These are phyloP conservation scores for Chrysodeixis includens DNA, from an alignment of 2,888 invertebrate species.

Conservation along the genomic window DNA sequence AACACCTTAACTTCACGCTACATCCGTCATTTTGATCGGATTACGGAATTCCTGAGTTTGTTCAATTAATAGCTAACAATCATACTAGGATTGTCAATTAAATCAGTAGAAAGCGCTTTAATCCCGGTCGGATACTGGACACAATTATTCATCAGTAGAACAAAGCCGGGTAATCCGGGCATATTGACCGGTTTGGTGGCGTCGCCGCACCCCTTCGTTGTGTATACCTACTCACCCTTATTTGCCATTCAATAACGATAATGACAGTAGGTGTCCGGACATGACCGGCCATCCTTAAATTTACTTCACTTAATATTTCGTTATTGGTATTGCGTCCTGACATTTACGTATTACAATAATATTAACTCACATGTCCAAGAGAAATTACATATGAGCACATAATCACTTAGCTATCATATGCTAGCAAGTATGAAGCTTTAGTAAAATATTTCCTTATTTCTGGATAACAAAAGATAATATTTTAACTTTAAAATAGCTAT, in stretches of 20 bases:
- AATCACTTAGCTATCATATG: no score
- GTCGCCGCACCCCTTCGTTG: slow-evolving; percentile 62
- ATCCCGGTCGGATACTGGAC: slow-evolving; percentile 83
- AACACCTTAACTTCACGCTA: slow-evolving; percentile 32
- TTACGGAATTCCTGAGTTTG: slow-evolving; percentile 72
- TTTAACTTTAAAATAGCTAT: not conserved
- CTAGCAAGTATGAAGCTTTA: no score
- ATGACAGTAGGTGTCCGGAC: slow-evolving; percentile 62
- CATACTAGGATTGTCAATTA: slow-evolving; percentile 85
- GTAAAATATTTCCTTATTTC: not conserved
- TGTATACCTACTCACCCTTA: slow-evolving; percentile 64
- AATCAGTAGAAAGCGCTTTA: slow-evolving; percentile 85
- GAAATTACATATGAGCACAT: no score
- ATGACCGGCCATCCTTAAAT: slow-evolving; percentile 42
- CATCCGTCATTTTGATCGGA: slow-evolving; percentile 62
- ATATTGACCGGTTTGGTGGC: slow-evolving; percentile 80
- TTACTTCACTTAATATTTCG: slow-evolving; percentile 37
- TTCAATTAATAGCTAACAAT: slow-evolving; percentile 83
- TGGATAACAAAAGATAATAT: not conserved
- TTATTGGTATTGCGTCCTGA: slow-evolving; percentile 4
- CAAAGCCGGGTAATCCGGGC: slow-evolving; percentile 83
- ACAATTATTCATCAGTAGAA: slow-evolving; percentile 87
- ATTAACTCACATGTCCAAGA: slow-evolving; percentile 3
- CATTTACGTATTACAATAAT: slow-evolving; percentile 20
- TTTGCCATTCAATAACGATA: slow-evolving; percentile 76